Evolutionary conservation across 2,888 invertebrate species (phyloP).

Genomic region (Tryphoninae sp.): DNA sequence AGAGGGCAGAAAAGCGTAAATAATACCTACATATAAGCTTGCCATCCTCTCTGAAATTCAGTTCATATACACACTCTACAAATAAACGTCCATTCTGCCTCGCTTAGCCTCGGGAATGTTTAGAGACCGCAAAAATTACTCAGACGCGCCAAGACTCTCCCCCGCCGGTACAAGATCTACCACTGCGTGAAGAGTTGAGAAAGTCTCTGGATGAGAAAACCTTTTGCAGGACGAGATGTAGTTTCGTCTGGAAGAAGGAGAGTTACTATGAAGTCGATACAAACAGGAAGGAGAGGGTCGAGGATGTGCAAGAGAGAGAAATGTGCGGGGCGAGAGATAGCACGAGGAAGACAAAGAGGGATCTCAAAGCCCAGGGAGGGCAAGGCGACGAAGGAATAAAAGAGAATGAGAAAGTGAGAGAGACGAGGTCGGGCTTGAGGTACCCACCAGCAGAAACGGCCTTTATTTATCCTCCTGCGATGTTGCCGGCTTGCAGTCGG

Average conservation of each 20-base stretch:
- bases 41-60: slow-evolving; percentile 9
- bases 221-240: too few species aligned
- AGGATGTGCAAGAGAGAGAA: slow-evolving; percentile 14
- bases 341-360: slow-evolving; percentile 23
- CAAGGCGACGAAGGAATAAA: slow-evolving; percentile 41
- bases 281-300: slow-evolving; percentile 36
- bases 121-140: neutral
- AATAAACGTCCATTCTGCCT: slow-evolving; percentile 30
- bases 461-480: slow-evolving; percentile 67
- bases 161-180: neutral
- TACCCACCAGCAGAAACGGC: slow-evolving; percentile 64
- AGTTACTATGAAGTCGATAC: neutral
- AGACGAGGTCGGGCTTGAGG: slow-evolving; percentile 62
- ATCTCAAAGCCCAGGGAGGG: slow-evolving; percentile 33
- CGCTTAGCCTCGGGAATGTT: neutral
- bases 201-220: too few species aligned
- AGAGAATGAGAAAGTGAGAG: slow-evolving; percentile 32
- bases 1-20: slow-evolving; percentile 47
- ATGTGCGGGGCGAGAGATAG: slow-evolving; percentile 9
- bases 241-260: neutral
- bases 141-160: neutral
- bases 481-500: slow-evolving; percentile 75
- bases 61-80: neutral
- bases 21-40: slow-evolving; percentile 34
- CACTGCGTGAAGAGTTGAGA: too few species aligned